Evolutionary conservation across 1,140 invertebrate species (phyloP).

Genomic region (Ctenoplectra terminalis): DNA sequence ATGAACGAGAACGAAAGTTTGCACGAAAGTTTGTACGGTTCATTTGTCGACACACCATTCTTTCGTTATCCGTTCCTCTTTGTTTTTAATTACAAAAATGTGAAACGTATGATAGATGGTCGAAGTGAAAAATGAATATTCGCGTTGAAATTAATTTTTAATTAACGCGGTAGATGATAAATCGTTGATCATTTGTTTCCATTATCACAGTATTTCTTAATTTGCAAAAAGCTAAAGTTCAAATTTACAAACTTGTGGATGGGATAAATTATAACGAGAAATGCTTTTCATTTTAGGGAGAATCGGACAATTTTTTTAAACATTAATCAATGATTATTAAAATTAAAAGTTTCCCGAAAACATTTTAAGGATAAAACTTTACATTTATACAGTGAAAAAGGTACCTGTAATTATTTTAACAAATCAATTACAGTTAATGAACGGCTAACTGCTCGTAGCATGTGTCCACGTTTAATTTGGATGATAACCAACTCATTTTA

Average conservation of each 20-base stretch:
- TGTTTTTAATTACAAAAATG: background rate
- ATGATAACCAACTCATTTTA: too few relatives aligned
- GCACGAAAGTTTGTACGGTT: background rate
- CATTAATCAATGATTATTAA: too few relatives aligned
- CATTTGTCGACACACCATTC: background rate
- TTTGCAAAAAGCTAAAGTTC: background rate
- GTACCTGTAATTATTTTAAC: too few relatives aligned
- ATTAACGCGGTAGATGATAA: background rate
- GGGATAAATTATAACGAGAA: background rate
- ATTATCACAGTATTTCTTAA: background rate
- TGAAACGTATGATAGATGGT: background rate
- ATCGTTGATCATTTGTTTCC: background rate
- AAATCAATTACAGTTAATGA: too few relatives aligned
- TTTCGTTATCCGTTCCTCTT: background rate
- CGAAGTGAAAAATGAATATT: background rate
- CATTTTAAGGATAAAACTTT: too few relatives aligned
- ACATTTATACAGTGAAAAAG: too few relatives aligned
- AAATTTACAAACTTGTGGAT: background rate
- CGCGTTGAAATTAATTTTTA: background rate
- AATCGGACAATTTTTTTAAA: too few relatives aligned
- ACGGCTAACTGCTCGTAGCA: too few relatives aligned
- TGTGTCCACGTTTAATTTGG: too few relatives aligned
- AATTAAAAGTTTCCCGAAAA: too few relatives aligned
- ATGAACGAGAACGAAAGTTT: slow-evolving; percentile 16
- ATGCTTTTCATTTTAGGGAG: background rate